A percentile compares a stretch with the other conserved stretches of the same genome.
Conservation (phyloP, 2,797 vertebrate genomes). For the Crenuchus spilurus region DNA sequence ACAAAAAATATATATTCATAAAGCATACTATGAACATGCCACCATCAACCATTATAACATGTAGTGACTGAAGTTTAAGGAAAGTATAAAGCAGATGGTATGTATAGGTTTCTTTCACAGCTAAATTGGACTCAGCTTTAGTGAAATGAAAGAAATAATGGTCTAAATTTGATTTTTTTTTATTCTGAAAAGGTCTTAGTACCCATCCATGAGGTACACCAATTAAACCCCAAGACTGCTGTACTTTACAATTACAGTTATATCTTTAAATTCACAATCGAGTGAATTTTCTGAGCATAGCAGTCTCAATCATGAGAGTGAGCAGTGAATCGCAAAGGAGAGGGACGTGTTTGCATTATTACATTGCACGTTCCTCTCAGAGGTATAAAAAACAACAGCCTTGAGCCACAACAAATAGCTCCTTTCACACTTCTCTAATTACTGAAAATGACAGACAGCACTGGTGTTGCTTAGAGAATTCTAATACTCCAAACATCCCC, state of each 20-base stretch:
- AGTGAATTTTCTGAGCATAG: neutral
- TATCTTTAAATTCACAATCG: neutral
- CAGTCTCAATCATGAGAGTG: neutral
- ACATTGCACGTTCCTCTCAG: slow-evolving; percentile 7
- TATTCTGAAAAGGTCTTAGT: neutral
- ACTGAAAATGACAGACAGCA: slow-evolving; percentile 56
- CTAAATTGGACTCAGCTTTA: too few species aligned
- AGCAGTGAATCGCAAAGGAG: slow-evolving; percentile 19
- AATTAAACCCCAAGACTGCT: neutral
- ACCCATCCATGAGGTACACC: neutral
- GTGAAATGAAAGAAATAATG: too few species aligned
- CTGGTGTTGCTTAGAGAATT: slow-evolving; percentile 42
- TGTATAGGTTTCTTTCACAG: too few species aligned
- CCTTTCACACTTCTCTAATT: slow-evolving; percentile 59
- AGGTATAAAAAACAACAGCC: slow-evolving; percentile 45
- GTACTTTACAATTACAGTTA: neutral
- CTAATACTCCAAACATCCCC: slow-evolving; percentile 50
- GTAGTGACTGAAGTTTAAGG: too few species aligned
- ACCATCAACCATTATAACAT: neutral
- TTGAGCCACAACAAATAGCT: slow-evolving; percentile 42
- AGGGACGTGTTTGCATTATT: slow-evolving; percentile 26
- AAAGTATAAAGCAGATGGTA: too few species aligned
- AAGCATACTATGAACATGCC: too few species aligned
- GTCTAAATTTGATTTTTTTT: neutral
- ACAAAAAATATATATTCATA: too few species aligned